Evolutionary conservation across 2,113 vertebrate species (phyloP).

Genomic region (Etheostoma spectabile): DNA sequence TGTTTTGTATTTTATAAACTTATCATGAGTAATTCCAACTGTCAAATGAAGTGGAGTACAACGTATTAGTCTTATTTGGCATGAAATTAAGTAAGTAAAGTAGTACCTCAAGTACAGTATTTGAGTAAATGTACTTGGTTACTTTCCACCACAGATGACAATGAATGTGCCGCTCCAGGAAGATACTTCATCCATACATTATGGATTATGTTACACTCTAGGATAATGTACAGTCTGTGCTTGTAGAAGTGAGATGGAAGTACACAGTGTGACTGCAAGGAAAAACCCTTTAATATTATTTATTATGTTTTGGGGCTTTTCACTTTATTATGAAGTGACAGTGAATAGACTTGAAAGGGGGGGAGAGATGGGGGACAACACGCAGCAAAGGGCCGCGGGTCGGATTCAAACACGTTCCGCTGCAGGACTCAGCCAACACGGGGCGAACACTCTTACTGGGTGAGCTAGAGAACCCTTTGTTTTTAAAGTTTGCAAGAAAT

Average conservation of each 20-base stretch:
- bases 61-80: background rate
- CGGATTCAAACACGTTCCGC: too few species aligned
- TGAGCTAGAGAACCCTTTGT: background rate
- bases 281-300: background rate
- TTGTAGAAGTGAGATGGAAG: background rate
- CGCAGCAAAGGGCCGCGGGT: too few species aligned
- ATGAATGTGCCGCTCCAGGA: background rate
- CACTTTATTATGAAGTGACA: too few species aligned
- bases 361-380: too few species aligned
- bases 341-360: too few species aligned
- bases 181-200: background rate
- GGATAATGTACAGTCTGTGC: background rate
- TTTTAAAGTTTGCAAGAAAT: background rate
- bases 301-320: too few species aligned
- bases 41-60: background rate
- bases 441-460: too few species aligned
- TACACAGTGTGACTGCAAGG: background rate
- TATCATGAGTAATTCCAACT: background rate
- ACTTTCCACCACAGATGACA: background rate
- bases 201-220: conserved; percentile 9
- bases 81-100: background rate
- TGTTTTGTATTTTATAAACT: background rate
- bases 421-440: too few species aligned
- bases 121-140: background rate
- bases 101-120: background rate